Evolutionary conservation across 1,140 invertebrate species (phyloP), one percentile per base, ranked within the genome.

Genomic region (Battus philenor): DNA sequence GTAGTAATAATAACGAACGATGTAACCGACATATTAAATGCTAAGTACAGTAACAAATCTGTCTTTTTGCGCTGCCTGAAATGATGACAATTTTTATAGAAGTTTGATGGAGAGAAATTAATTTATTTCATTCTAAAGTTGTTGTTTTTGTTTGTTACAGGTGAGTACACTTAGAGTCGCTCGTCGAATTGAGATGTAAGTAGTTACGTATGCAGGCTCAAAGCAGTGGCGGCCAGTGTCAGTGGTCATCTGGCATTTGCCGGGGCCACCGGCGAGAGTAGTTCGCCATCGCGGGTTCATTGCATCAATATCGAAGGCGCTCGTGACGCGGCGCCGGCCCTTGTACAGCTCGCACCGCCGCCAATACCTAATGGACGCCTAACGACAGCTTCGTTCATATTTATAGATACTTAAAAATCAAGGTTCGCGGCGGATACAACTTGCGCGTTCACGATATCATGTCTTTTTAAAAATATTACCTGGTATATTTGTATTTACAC

Each of bases 131-230:
- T n/a, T n/a, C 16, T 32, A 4, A 36, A 17, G 5, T 33, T 20
- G 8, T 20, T 34, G n/a, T 17, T 34, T 9, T 34, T 1, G 26
- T 36, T 36, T 36, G 33, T 36, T 36, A 7, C 33, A 36, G 33
- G 33, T 36, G 20, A 17, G 33, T 36, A 18, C 33, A 22, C 18
- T 18, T 6, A 20, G 20, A 15, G 7, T 36, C 9, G 11, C 16
- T 6, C 9, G 15, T 17, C 20, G 18, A 36, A 17, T 36, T 36
- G 17, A 36, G 11, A 10, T 9, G 26, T 16, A n/a, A 15, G 33
- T 20, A 3, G 33, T 36, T 18, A 18, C 12, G 33, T 20, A 20
- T 36, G 7, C 2, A 20, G 18, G 7, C 2, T 20, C 2, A 3
- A 20, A 20, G 6, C 18, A 20, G 16, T 5, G 2, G n/a, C n/a